Evolutionary conservation across 1,140 invertebrate species (phyloP).

Genomic region (Cydia fagiglandana): DNA sequence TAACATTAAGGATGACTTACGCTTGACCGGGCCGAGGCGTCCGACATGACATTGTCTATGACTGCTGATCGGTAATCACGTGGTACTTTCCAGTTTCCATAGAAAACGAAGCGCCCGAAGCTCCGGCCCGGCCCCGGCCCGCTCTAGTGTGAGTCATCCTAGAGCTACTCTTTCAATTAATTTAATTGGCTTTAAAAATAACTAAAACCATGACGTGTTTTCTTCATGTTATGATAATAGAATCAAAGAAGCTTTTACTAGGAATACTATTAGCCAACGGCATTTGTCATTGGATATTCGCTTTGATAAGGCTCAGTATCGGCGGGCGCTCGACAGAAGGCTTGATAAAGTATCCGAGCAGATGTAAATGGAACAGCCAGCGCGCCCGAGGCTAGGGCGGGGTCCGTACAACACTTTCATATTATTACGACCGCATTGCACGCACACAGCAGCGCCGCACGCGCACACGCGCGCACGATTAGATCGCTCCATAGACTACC

Average conservation of each 20-base stretch:
- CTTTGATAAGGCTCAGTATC: conserved; percentile 47
- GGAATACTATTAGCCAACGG: neutral
- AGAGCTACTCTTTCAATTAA: neutral
- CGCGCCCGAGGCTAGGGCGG: conserved; percentile 71
- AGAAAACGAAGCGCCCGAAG: too few species aligned
- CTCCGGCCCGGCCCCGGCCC: too few species aligned
- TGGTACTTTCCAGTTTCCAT: too few species aligned
- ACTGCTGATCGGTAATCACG: too few species aligned
- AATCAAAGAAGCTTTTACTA: conserved; percentile 2
- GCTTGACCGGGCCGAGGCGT: too few species aligned
- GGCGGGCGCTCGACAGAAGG: conserved; percentile 65
- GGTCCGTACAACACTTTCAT: conserved; percentile 77
- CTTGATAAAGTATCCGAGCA: conserved; percentile 75
- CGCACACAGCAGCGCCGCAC: conserved; percentile 53
- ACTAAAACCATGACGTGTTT: neutral
- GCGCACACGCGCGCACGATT: conserved; percentile 51
- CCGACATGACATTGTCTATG: too few species aligned
- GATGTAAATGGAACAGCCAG: conserved; percentile 75
- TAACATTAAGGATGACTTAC: too few species aligned
- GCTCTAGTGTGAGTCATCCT: too few species aligned
- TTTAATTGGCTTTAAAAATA: neutral
- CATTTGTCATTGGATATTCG: conserved; percentile 34
- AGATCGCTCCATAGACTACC: conserved; percentile 48
- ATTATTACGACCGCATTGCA: conserved; percentile 75
- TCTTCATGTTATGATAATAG: neutral